Evolutionary conservation across 2,113 vertebrate genomes (phyloP).

Genomic region (Lota lota): DNA sequence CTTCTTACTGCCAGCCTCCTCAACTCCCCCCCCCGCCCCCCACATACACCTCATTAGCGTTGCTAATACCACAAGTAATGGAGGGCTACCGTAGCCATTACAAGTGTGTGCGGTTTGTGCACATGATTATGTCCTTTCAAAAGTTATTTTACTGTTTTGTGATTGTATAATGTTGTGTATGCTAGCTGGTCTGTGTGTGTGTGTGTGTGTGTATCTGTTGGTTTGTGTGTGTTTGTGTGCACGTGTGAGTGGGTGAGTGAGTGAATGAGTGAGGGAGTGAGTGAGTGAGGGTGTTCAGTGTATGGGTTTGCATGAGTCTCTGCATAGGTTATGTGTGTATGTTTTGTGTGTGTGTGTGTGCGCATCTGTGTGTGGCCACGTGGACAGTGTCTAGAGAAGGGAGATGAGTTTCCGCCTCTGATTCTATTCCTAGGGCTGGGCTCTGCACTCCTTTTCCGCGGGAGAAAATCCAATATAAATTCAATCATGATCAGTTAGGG

Average conservation of each 20-base stretch:
- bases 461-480: constrained; percentile 68
- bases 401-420: constrained; percentile 63
- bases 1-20: neutral
- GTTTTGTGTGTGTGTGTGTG: constrained; percentile 34
- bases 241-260: neutral
- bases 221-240: no score
- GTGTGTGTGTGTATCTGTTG: neutral
- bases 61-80: constrained; percentile 64
- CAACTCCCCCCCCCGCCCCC: constrained; percentile 41
- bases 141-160: no score
- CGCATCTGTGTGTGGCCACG: constrained; percentile 36
- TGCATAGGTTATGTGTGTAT: neutral
- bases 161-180: no score
- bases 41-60: constrained; percentile 66
- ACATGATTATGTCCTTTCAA: no score
- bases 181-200: constrained; percentile 1
- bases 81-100: constrained; percentile 47
- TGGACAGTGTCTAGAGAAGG: constrained; percentile 51
- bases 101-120: no score
- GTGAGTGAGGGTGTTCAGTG: constrained; percentile 3
- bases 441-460: constrained; percentile 44
- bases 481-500: constrained; percentile 69
- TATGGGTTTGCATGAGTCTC: constrained; percentile 17
- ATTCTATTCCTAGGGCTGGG: constrained; percentile 61
- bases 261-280: constrained; percentile 12